Evolutionary conservation across 1,140 invertebrate genomes (phyloP), one percentile per base, ranked within the genome.

Genomic region (Lepeophtheirus salmonis): DNA sequence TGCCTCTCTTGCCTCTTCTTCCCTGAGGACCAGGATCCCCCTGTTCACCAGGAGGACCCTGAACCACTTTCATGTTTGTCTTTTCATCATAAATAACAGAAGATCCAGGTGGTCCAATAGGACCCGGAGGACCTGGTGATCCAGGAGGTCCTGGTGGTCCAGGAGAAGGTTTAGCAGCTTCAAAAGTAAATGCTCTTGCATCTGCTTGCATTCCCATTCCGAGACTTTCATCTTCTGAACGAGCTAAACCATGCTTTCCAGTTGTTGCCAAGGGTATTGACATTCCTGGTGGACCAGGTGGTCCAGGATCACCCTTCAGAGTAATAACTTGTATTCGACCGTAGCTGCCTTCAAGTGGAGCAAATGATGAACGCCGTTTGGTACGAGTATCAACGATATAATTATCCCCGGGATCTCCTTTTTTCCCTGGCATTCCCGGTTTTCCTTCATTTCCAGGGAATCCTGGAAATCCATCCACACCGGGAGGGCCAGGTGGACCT

Each of bases 81-180:
- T 18, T 12, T 17, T 50, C 14, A n/a, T 41, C 30, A n/a, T 10
- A n/a, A 41, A 41, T 41, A 1, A 64, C 65, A 14, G 58, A 10
- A 18, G 60, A 10, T 1, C 65, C 65, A 59, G 56, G 55, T 12
- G 64, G 63, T 6, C 65, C 65, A 54, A 60, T 54, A 0, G 30
- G 12, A 1, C 65, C 65, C 3, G 65, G 64, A 2, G 64, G 41
- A 2, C 65, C 64, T 60, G 64, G 17, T n/a, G 71, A 61, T 24
- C 81, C 81, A 6, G 75, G 72, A 1, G 74, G 68, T 61, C 80
- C 81, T 59, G 74, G 73, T 3, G 71, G 69, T 56, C n/a, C n/a
- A n/a, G 30, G 30, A 41, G n/a, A n/a, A n/a, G 30, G 30, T n/a
- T 78, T 78, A 41, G 66, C 62, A 26, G 77, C 77, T 23, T 80